Base-by-base conservation (phyloP, 2,797 vertebrate species). In the Chelmon rostratus region DNA sequence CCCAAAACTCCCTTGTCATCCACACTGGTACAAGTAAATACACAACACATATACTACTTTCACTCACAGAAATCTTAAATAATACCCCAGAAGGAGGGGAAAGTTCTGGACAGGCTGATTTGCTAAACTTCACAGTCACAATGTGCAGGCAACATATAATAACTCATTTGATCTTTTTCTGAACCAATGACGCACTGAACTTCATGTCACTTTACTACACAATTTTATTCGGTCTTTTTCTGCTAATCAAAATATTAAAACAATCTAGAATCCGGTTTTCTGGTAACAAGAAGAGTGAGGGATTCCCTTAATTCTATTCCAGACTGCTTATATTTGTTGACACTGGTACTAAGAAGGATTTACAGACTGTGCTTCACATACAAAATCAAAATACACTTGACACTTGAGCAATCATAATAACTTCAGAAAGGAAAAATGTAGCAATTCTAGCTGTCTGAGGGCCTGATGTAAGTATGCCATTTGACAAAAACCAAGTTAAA, bases 161-260 rank as follows among this genome's bases (percentile, higher is more conserved):
- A 66, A 85, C 90, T 92, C 73, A 68, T 89, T 88, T 62, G 21
- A 83, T 79, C 84, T 93, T 89, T 83, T 93, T 91, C 94, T 94
- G 86, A 93, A 89, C 93, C 93, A 96, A 95, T 95, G 94, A 96
- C 59, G 92, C 94, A 95, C 94, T 95, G 93, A 91, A 94, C 93
- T 94, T 95, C 84, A 49, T 89, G 90, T 87, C 56, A 93, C 92
- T 95, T 96, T 93, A 95, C 95, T 96, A 95, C 88, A 96, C 94
- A 95, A 93, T 84, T 96, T 96, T 96, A 96, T 96, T 96, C 86
- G 76, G 80, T 89, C 91, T 89, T 94, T 93, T 93, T 92, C 91
- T 91, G 90, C 92, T 89, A 90, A 91, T 93, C 88, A 95, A 95
- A 95, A 93, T 94, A 93, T 76, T 88, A 85, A 76, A 93, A 96